A percentile compares a stretch with the other conserved stretches of the same genome.
phyloP scores from a whole-genome alignment of 2,888 invertebrate genomes.

The Agrotis segetum region DNA sequence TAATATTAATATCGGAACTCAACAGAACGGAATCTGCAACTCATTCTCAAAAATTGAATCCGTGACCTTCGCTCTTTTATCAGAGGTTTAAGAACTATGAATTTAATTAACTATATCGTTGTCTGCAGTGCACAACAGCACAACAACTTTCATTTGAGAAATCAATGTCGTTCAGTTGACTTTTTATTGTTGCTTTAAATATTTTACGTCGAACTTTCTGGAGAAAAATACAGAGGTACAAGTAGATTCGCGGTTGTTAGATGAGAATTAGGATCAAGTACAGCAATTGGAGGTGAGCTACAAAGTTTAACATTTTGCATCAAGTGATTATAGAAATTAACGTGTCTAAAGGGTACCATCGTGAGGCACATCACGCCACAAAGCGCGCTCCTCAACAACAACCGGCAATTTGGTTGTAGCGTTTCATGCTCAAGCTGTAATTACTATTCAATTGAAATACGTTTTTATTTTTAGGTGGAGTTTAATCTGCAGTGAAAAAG shows the following conservation, averaged over 20 bases:
- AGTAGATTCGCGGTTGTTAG: slow-evolving; percentile 38
- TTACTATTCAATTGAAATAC: slow-evolving; percentile 77
- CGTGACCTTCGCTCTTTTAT: slow-evolving; percentile 74
- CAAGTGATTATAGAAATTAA: slow-evolving; percentile 80
- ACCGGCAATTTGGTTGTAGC: slow-evolving; percentile 76
- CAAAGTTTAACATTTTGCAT: slow-evolving; percentile 68
- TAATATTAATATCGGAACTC: slow-evolving; percentile 55
- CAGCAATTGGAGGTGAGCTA: slow-evolving; percentile 45
- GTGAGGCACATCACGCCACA: slow-evolving; percentile 75
- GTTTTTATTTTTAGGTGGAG: slow-evolving; percentile 57
- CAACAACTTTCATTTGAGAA: slow-evolving; percentile 75
- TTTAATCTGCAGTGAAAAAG: slow-evolving; percentile 27
- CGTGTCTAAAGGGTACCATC: slow-evolving; percentile 77
- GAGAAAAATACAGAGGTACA: slow-evolving; percentile 28
- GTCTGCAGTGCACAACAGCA: slow-evolving; percentile 64
- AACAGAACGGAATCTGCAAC: slow-evolving; percentile 65
- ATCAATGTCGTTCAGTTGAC: slow-evolving; percentile 72
- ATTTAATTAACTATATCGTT: slow-evolving; percentile 69
- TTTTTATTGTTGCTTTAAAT: slow-evolving; percentile 61
- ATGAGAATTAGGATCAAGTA: slow-evolving; percentile 53
- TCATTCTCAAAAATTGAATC: slow-evolving; percentile 75
- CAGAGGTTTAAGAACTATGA: slow-evolving; percentile 64
- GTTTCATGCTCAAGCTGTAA: slow-evolving; percentile 71
- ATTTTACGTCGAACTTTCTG: slow-evolving; percentile 53
- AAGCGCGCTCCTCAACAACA: slow-evolving; percentile 65